A percentile compares a stretch with the other conserved stretches of the same genome.
These are phyloP conservation scores for Tyrannus savana DNA, from an alignment of 2,113 vertebrate species.

Conservation along the genomic window DNA sequence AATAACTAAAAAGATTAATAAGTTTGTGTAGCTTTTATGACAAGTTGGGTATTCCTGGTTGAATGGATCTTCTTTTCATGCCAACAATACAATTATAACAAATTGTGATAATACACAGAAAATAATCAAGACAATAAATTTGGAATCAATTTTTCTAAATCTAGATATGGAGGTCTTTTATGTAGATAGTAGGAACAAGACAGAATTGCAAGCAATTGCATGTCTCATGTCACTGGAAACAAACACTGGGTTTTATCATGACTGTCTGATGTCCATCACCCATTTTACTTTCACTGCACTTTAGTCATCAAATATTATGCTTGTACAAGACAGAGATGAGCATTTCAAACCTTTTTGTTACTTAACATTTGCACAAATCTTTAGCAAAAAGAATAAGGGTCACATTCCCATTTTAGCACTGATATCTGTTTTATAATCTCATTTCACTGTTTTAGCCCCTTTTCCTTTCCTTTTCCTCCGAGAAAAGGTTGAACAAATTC, in stretches of 20 bases:
- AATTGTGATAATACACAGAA: neutral
- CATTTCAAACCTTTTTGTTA: neutral
- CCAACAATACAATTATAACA: neutral
- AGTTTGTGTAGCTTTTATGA: conserved; percentile 20
- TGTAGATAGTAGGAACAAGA: neutral
- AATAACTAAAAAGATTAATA: conserved; percentile 47
- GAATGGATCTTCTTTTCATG: conserved; percentile 10
- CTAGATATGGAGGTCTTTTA: neutral
- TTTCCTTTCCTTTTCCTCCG: neutral
- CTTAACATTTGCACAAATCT: neutral
- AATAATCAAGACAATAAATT: neutral
- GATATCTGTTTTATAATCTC: neutral
- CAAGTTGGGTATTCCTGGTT: neutral
- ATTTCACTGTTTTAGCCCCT: neutral
- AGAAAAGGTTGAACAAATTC: neutral
- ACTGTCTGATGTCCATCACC: neutral
- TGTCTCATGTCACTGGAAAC: neutral
- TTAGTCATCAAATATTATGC: neutral
- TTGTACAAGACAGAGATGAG: neutral
- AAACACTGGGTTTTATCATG: neutral
- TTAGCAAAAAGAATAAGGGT: neutral
- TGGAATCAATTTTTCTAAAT: neutral
- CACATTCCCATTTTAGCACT: neutral
- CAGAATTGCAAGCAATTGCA: neutral
- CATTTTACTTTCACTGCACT: neutral